These are phyloP conservation scores for Philaenus spumarius DNA, from an alignment of 1,140 invertebrate genomes.

Conservation along the genomic window DNA sequence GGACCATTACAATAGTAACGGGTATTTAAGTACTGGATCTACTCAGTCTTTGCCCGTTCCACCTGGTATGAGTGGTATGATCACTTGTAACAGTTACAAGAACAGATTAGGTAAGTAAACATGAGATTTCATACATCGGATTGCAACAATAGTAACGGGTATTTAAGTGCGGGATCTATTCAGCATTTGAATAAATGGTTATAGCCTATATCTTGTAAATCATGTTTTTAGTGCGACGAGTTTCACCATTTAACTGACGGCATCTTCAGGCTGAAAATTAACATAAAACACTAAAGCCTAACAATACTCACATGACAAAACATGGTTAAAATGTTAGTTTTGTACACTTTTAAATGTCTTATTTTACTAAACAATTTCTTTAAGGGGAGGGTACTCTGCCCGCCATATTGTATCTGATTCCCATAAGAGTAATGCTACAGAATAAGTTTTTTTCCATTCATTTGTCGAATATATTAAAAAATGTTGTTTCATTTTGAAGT, in stretches of 20 bases:
- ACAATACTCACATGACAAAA: neutral
- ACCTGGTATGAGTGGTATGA: conserved; percentile 60
- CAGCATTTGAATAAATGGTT: neutral
- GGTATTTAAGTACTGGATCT: conserved; percentile 23
- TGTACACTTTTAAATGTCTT: too few species aligned
- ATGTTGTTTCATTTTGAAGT: too few species aligned
- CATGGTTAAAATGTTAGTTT: too few species aligned
- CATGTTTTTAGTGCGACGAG: neutral
- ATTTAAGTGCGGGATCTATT: neutral
- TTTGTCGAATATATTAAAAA: too few species aligned
- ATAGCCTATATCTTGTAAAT: neutral
- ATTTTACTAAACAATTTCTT: too few species aligned
- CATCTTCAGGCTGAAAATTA: too few species aligned
- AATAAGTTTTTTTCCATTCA: too few species aligned
- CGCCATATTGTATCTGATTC: too few species aligned
- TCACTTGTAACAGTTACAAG: conserved; percentile 68
- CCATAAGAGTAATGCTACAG: too few species aligned
- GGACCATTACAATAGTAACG: conserved; percentile 23
- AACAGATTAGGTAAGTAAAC: conserved; percentile 51
- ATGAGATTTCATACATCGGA: neutral
- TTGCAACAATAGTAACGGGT: neutral
- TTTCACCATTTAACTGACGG: too few species aligned
- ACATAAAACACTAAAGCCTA: neutral
- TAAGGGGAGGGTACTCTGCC: too few species aligned
- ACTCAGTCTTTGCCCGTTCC: conserved; percentile 34